Conservation (phyloP, 2,113 vertebrate genomes). For the Pelecanoides urinatrix region DNA sequence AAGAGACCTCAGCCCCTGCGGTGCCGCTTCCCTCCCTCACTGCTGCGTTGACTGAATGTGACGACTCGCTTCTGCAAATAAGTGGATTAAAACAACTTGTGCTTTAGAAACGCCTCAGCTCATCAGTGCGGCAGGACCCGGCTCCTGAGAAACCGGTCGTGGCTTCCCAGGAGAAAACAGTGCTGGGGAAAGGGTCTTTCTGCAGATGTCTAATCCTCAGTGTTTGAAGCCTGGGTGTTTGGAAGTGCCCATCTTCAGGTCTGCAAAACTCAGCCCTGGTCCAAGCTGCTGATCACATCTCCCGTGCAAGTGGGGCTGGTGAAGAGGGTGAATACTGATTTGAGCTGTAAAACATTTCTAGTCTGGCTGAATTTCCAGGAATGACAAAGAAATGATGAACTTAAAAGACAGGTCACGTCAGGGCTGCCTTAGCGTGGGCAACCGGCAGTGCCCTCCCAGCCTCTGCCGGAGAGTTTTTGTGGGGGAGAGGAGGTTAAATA, state of each 20-base stretch:
- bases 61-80: neutral
- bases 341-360: neutral
- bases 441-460: neutral
- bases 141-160: fast-evolving
- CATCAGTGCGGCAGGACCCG: neutral
- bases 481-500: neutral
- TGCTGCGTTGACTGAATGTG: neutral
- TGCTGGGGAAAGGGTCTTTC: neutral
- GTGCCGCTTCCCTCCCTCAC: neutral
- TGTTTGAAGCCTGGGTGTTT: neutral
- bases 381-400: neutral
- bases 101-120: neutral
- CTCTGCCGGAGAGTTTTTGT: neutral
- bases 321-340: neutral
- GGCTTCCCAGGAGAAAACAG: neutral
- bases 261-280: neutral
- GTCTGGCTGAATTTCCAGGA: neutral
- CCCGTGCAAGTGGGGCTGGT: fast-evolving
- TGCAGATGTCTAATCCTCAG: neutral
- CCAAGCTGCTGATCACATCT: fast-evolving
- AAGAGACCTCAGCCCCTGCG: neutral
- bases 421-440: neutral
- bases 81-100: neutral
- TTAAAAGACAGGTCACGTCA: neutral
- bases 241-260: neutral